phyloP scores from a whole-genome alignment of 2,797 vertebrate species.

The Amazona finschi region DNA sequence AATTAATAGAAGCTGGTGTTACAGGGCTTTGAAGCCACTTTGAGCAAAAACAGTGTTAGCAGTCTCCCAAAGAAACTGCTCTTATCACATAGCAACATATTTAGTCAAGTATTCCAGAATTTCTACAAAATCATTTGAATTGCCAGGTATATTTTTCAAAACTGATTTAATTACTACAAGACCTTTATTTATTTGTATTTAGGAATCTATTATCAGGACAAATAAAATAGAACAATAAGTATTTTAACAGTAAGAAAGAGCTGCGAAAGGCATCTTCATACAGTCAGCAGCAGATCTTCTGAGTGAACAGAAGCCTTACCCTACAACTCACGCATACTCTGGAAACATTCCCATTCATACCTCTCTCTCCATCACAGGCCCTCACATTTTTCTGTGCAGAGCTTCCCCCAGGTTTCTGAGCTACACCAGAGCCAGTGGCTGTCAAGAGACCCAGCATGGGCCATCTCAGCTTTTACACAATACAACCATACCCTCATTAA shows the following conservation, averaged over 20 bases:
- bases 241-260: neutral
- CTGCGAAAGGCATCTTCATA: neutral
- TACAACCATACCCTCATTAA: neutral
- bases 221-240: neutral
- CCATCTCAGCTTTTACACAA: neutral
- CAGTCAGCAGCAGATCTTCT: neutral
- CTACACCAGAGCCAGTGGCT: neutral
- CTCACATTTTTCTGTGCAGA: neutral
- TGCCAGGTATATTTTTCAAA: neutral
- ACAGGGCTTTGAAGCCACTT: neutral
- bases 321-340: fast-evolving
- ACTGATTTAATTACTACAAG: neutral
- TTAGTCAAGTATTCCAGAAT: neutral
- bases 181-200: neutral
- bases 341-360: neutral
- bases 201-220: neutral
- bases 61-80: neutral
- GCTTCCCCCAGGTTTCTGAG: neutral
- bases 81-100: neutral
- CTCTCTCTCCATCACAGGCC: neutral
- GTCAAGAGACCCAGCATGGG: neutral
- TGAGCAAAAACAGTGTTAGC: neutral
- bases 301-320: neutral
- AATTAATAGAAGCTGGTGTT: neutral
- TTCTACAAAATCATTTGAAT: neutral